Percentiles rank a stretch among this genome's conserved stretches.
phyloP scores from a whole-genome alignment of 2,888 invertebrate genomes.

The Halocaridina rubra region DNA sequence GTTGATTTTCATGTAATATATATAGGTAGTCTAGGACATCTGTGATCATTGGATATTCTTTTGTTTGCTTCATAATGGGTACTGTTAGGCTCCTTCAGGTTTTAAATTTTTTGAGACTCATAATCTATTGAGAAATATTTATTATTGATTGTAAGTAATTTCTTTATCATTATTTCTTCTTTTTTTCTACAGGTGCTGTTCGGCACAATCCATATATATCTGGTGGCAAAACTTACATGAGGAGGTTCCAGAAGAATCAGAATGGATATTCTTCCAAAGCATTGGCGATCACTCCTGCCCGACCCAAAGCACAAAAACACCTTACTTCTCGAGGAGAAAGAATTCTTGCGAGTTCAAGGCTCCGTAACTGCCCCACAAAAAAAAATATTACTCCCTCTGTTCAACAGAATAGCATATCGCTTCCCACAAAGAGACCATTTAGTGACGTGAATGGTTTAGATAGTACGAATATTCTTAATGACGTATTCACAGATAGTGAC shows the following conservation, averaged over 20 bases:
- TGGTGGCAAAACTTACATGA: background rate
- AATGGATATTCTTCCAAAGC: no score
- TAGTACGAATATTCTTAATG: background rate
- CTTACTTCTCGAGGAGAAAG: slow-evolving; percentile 5
- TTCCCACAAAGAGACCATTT: slow-evolving; percentile 32
- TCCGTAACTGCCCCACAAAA: background rate
- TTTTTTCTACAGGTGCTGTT: background rate
- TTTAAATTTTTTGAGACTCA: no score
- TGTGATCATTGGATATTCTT: background rate
- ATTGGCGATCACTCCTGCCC: background rate
- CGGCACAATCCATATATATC: slow-evolving; percentile 22
- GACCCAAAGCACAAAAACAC: background rate
- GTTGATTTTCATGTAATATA: no score
- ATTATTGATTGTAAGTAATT: background rate
- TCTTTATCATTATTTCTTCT: background rate
- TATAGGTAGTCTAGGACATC: no score
- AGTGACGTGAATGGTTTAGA: slow-evolving; percentile 10
- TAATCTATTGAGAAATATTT: no score
- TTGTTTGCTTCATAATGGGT: background rate
- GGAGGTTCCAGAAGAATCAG: background rate
- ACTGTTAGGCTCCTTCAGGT: no score
- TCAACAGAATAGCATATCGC: background rate
- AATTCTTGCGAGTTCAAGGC: background rate
- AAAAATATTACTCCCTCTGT: background rate
- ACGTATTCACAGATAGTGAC: slow-evolving; percentile 15